Conservation (phyloP, 37 sponge, comb jelly and placozoan genomes). For the Axinella damicornis region DNA sequence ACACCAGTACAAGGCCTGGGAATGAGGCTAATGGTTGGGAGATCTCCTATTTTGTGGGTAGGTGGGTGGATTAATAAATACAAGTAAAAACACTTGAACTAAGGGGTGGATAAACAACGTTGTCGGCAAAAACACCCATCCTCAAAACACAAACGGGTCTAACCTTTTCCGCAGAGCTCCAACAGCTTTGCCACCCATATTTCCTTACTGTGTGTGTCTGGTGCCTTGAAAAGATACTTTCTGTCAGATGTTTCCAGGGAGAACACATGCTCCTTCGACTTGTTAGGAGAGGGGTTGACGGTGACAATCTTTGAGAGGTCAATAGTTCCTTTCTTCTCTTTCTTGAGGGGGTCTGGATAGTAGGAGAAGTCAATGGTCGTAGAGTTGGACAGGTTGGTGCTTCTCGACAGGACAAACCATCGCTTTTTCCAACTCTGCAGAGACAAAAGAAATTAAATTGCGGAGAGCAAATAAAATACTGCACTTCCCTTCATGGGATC, state of each 20-base stretch:
- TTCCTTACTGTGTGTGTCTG: conserved; percentile 43
- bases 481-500: too few species aligned
- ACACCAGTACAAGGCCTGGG: too few species aligned
- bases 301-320: conserved; percentile 46
- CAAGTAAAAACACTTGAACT: too few species aligned
- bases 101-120: too few species aligned
- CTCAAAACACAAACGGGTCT: not conserved
- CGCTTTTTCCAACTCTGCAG: conserved; percentile 79
- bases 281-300: conserved; percentile 60
- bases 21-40: too few species aligned
- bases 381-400: conserved; percentile 17
- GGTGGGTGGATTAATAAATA: too few species aligned
- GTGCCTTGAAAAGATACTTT: conserved; percentile 56
- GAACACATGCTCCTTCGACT: conserved; percentile 60
- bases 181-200: conserved; percentile 81
- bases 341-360: conserved; percentile 54
- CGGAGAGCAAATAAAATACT: too few species aligned
- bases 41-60: too few species aligned
- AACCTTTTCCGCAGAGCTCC: conserved; percentile 61
- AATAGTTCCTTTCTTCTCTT: conserved; percentile 51
- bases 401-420: conserved; percentile 71
- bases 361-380: conserved; percentile 51
- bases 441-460: too few species aligned
- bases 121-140: too few species aligned
- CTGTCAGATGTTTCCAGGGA: conserved; percentile 66